These are phyloP conservation scores for Planococcus citri DNA, from an alignment of 1,140 invertebrate species.

Conservation along the genomic window DNA sequence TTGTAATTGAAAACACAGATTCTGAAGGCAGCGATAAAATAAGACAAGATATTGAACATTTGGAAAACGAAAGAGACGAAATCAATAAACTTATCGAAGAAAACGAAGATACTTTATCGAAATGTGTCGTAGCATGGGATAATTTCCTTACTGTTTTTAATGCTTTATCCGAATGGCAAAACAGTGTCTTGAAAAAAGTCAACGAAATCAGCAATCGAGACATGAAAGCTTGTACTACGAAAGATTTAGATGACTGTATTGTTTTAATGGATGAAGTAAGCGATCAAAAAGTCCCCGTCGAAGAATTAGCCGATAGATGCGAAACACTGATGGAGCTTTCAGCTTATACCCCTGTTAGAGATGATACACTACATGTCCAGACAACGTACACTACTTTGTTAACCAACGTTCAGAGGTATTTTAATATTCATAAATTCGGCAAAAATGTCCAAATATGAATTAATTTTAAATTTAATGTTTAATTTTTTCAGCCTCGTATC, in stretches of 20 bases:
- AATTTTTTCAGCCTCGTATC: conserved; percentile 46
- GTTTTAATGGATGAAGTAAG: conserved; percentile 61
- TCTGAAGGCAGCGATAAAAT: conserved; percentile 74
- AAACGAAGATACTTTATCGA: conserved; percentile 57
- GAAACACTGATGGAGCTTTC: conserved; percentile 74
- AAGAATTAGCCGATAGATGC: conserved; percentile 74
- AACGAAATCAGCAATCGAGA: not conserved
- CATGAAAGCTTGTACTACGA: conserved; percentile 60
- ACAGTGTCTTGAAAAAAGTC: conserved; percentile 50
- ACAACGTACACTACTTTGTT: conserved; percentile 61
- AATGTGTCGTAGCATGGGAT: conserved; percentile 74
- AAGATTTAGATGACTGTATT: conserved; percentile 63
- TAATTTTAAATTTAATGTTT: not conserved
- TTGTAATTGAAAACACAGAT: conserved; percentile 66
- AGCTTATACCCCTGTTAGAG: conserved; percentile 65
- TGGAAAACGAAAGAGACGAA: conserved; percentile 79
- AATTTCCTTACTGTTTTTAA: conserved; percentile 66
- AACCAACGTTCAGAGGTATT: conserved; percentile 51
- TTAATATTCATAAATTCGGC: not conserved
- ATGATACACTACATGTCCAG: conserved; percentile 72
- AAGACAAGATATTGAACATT: conserved; percentile 66
- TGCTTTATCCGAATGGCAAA: conserved; percentile 64
- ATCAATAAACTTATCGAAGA: conserved; percentile 67
- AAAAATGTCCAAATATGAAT: not conserved
- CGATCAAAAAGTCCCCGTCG: conserved; percentile 58